Conservation (phyloP, 2,888 invertebrate genomes). For the Ochropleura plecta region DNA sequence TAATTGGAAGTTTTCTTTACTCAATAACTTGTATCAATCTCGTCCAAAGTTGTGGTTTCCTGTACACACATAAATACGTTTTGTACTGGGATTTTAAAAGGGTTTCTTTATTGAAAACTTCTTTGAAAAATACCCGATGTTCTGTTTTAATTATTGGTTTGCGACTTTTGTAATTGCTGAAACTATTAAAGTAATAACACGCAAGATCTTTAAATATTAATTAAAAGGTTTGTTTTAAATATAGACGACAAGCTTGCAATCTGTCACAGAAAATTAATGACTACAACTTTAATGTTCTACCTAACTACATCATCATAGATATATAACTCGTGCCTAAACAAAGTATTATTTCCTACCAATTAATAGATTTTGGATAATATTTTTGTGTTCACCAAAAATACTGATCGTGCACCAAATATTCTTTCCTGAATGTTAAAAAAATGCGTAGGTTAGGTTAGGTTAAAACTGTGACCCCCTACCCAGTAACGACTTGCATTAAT, state of each 20-base stretch:
- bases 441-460: too few relatives aligned
- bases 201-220: not conserved
- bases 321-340: not conserved
- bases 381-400: too few relatives aligned
- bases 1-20: slow-evolving; percentile 75
- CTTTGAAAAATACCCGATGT: slow-evolving; percentile 6
- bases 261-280: not conserved
- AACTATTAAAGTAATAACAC: not conserved
- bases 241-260: not conserved
- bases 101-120: slow-evolving; percentile 32
- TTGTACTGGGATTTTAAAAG: slow-evolving; percentile 50
- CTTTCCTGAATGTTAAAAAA: too few relatives aligned
- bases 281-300: too few relatives aligned
- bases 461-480: too few relatives aligned
- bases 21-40: slow-evolving; percentile 80
- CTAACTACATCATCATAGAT: too few relatives aligned
- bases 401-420: too few relatives aligned
- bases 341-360: slow-evolving; percentile 5
- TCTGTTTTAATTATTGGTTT: slow-evolving; percentile 22
- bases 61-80: slow-evolving; percentile 59
- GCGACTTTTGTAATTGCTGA: slow-evolving; percentile 7
- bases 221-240: not conserved
- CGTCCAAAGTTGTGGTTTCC: slow-evolving; percentile 76
- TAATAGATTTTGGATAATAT: too few relatives aligned
- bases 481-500: too few relatives aligned